Conservation (phyloP, 2,888 invertebrate genomes). For the Eupithecia dodoneata region DNA sequence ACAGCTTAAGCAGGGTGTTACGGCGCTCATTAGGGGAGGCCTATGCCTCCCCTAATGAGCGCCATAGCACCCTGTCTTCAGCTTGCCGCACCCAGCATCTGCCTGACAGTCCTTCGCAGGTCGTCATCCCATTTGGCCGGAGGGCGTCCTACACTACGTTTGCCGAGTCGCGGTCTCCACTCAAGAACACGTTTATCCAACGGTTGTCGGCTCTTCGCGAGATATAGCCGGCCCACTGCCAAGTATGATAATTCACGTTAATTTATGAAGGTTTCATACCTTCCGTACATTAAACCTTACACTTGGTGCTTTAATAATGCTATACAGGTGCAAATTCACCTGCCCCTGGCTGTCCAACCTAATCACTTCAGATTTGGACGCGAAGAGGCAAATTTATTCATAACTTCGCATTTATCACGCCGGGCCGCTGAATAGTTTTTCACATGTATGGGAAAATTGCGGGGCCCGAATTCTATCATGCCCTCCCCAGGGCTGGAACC, state of each 20-base stretch:
- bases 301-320: constrained; percentile 14
- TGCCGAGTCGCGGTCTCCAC: too few species aligned
- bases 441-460: constrained; percentile 77
- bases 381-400: constrained; percentile 78
- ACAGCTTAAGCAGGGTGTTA: too few species aligned
- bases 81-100: too few species aligned
- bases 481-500: constrained; percentile 63
- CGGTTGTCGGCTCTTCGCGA: too few species aligned
- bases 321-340: constrained; percentile 61
- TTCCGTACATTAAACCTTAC: neutral
- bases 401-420: constrained; percentile 79
- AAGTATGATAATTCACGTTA: neutral
- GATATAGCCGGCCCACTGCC: too few species aligned
- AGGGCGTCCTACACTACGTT: too few species aligned
- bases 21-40: too few species aligned
- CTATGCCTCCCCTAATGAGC: too few species aligned
- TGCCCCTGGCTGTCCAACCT: constrained; percentile 66
- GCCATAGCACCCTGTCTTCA: too few species aligned
- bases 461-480: constrained; percentile 76
- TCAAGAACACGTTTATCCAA: too few species aligned
- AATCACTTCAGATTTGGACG: constrained; percentile 76
- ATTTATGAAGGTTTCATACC: neutral
- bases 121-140: too few species aligned
- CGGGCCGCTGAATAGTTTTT: constrained; percentile 73
- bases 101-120: too few species aligned